These are phyloP conservation scores for Anarhynchus alexandrinus DNA, from an alignment of 2,113 vertebrate genomes.

Conservation along the genomic window DNA sequence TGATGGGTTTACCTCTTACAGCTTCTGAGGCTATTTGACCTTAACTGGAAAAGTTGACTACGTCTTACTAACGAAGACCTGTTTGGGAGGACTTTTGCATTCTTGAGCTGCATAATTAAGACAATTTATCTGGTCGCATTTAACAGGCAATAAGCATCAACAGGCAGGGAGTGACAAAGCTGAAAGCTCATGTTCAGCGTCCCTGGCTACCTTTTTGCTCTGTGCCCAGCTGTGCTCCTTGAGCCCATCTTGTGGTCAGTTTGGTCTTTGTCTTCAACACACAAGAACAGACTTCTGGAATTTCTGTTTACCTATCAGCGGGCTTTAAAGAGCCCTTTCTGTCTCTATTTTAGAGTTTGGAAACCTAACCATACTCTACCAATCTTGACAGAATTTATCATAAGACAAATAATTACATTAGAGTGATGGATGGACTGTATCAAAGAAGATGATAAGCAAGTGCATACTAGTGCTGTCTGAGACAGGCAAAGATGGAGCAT, in stretches of 20 bases:
- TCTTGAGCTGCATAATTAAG: neutral
- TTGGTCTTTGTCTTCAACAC: neutral
- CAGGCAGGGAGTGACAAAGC: neutral
- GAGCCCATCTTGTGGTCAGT: neutral
- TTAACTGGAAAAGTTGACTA: neutral
- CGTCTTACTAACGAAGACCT: neutral
- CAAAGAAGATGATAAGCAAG: neutral
- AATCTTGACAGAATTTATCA: slow-evolving; percentile 16
- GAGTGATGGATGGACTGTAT: neutral
- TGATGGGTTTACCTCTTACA: neutral
- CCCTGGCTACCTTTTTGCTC: neutral
- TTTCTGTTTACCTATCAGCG: neutral
- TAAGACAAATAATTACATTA: slow-evolving; percentile 28
- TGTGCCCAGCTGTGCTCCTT: neutral
- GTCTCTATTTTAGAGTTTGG: neutral
- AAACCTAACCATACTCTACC: neutral
- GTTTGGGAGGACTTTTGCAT: neutral
- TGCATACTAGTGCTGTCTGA: neutral
- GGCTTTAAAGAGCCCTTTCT: neutral
- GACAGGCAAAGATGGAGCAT: neutral
- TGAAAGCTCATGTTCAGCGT: neutral
- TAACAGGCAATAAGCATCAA: neutral
- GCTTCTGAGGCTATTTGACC: neutral
- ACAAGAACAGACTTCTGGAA: neutral
- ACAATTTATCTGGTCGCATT: neutral